Conservation (phyloP, 2,888 invertebrate genomes). For the Aleiodes alternator region DNA sequence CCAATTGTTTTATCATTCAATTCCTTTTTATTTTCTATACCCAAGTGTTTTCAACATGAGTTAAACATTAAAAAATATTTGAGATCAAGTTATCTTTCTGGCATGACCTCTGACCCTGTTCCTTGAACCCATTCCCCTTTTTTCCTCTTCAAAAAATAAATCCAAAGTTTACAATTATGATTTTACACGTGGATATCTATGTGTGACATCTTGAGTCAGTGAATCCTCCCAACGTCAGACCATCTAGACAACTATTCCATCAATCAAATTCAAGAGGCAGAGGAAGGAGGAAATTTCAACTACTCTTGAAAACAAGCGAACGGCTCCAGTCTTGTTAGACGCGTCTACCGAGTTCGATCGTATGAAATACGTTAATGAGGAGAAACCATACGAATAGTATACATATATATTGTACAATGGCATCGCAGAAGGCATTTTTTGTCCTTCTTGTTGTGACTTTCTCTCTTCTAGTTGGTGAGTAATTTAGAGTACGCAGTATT, state of each 20-base stretch:
- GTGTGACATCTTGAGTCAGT: neutral
- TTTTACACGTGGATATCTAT: neutral
- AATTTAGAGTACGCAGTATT: conserved; percentile 29
- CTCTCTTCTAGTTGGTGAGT: conserved; percentile 63
- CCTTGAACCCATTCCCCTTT: neutral
- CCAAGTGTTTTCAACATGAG: no score
- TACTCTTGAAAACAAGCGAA: conserved; percentile 49
- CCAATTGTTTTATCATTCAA: conserved; percentile 28
- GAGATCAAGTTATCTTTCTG: neutral
- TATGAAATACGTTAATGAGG: neutral
- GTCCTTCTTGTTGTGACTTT: conserved; percentile 58
- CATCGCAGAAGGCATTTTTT: conserved; percentile 48
- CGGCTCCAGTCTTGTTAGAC: conserved; percentile 58
- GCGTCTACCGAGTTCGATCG: conserved; percentile 44
- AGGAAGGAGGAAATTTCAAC: conserved; percentile 59
- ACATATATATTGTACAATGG: conserved; percentile 47
- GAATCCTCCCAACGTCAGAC: neutral
- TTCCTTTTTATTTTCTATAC: conserved; percentile 4
- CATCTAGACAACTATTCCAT: neutral
- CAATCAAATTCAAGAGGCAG: conserved; percentile 20
- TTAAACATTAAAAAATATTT: neutral
- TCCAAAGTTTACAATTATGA: neutral
- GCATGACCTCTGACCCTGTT: neutral
- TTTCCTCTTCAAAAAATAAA: no score
- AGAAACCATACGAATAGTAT: neutral